A percentile compares a stretch with the other conserved stretches of the same genome.
phyloP scores from a whole-genome alignment of 2,888 invertebrate genomes.

The Zhuqinia jingwanae region DNA sequence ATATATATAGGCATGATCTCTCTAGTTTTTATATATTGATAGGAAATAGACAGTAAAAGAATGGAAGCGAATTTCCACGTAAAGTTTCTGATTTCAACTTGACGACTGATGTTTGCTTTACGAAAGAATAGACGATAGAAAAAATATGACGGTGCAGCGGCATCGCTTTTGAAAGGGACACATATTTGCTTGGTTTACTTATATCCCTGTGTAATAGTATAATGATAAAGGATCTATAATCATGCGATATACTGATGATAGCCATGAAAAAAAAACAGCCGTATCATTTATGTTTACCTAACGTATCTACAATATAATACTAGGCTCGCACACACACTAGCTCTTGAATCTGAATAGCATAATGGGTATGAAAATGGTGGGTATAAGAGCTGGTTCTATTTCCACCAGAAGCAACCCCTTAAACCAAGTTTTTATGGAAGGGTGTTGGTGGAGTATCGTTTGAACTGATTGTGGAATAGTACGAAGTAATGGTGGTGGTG shows the following conservation, averaged over 20 bases:
- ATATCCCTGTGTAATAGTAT: neutral
- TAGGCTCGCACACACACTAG: too few species aligned
- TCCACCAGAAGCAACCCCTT: slow-evolving; percentile 11
- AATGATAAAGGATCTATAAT: neutral
- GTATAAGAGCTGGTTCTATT: slow-evolving; percentile 3
- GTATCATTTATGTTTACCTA: neutral
- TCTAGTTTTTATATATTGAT: too few species aligned
- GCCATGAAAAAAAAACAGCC: neutral
- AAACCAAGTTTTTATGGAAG: neutral
- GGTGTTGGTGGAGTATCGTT: neutral
- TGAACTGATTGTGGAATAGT: neutral
- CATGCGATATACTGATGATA: neutral
- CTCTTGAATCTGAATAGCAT: neutral
- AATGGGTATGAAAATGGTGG: neutral
- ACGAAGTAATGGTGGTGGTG: neutral
- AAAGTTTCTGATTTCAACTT: too few species aligned
- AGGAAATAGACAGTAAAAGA: too few species aligned
- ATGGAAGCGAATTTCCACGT: too few species aligned
- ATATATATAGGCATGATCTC: too few species aligned
- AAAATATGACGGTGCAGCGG: too few species aligned
- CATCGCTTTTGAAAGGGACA: too few species aligned
- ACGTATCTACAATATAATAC: too few species aligned
- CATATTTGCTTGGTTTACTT: too few species aligned
- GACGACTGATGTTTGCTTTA: too few species aligned
- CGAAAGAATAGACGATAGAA: neutral